Evolutionary conservation across 2,888 invertebrate genomes (phyloP).

Genomic region (Gisinianus flammeolus): DNA sequence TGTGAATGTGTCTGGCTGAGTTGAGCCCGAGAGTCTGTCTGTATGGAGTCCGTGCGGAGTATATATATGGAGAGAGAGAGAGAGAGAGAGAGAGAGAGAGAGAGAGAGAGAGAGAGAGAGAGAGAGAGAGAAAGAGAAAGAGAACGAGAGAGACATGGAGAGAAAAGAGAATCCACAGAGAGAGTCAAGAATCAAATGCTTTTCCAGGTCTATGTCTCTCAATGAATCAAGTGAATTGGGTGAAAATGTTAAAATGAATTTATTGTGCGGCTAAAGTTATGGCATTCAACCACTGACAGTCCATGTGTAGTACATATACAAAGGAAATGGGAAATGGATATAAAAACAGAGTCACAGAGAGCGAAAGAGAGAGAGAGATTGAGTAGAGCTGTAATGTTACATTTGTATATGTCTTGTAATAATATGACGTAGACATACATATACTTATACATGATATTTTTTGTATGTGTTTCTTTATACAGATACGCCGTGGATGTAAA

Average conservation of each 20-base stretch:
- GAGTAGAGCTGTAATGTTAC: background rate
- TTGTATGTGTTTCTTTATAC: conserved; percentile 59
- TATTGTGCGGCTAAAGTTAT: conserved; percentile 39
- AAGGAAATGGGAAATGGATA: background rate
- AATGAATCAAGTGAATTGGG: conserved; percentile 26
- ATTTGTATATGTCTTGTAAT: background rate
- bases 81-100: too few species aligned
- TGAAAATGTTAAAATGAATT: conserved; percentile 39
- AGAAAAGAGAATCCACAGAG: conserved; percentile 11
- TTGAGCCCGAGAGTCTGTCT: background rate
- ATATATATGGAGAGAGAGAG: too few species aligned
- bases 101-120: too few species aligned
- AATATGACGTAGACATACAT: background rate
- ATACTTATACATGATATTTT: background rate
- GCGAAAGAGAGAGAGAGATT: background rate
- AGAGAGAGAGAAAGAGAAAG: too few species aligned
- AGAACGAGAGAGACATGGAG: too few species aligned
- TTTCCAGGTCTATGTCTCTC: conserved; percentile 2
- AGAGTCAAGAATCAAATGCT: conserved; percentile 28
- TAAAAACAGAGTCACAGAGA: background rate
- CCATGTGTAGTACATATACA: background rate
- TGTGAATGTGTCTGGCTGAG: conserved; percentile 32
- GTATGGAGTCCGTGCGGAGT: too few species aligned
- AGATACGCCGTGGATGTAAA: conserved; percentile 95
- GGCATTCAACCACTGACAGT: conserved; percentile 25